These are phyloP conservation scores for Strigops habroptila DNA, from an alignment of 2,113 vertebrate genomes.

Conservation along the genomic window DNA sequence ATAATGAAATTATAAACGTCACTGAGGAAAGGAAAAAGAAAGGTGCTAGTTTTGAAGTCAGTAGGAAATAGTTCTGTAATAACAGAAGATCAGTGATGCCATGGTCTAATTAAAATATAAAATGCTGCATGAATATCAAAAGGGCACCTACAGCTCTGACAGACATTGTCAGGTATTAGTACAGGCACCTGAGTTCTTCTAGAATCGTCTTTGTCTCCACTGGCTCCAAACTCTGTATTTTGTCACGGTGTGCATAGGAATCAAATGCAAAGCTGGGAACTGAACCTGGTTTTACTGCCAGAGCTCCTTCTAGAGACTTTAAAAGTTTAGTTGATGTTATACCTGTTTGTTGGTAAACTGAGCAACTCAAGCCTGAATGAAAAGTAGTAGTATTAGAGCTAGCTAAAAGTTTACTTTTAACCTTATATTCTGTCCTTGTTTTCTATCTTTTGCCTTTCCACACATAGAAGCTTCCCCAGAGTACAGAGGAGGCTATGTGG, in stretches of 20 bases:
- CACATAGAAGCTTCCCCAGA: not conserved
- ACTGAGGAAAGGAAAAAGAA: not conserved
- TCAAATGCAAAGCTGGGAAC: not conserved
- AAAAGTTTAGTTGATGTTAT: not conserved
- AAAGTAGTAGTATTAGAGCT: not conserved
- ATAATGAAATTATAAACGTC: not conserved
- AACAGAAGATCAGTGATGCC: not conserved
- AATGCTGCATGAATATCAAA: slow-evolving; percentile 7
- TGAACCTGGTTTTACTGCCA: not conserved
- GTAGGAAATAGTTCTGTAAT: not conserved
- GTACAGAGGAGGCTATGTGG: not conserved
- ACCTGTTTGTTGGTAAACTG: not conserved
- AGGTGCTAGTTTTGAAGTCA: not conserved
- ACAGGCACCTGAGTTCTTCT: not conserved
- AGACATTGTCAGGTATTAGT: not conserved
- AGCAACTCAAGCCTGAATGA: not conserved
- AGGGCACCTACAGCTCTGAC: not conserved
- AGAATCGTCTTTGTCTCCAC: not conserved
- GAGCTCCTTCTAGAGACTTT: not conserved
- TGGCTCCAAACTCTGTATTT: not conserved
- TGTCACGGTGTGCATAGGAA: not conserved
- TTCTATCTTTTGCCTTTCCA: not conserved
- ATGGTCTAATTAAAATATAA: slow-evolving; percentile 36
- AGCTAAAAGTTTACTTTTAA: not conserved
- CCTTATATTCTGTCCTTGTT: not conserved